A percentile compares a stretch with the other conserved stretches of the same genome.
phyloP scores from a whole-genome alignment of 2,888 invertebrate genomes.

The Peribatodes rhomboidaria region DNA sequence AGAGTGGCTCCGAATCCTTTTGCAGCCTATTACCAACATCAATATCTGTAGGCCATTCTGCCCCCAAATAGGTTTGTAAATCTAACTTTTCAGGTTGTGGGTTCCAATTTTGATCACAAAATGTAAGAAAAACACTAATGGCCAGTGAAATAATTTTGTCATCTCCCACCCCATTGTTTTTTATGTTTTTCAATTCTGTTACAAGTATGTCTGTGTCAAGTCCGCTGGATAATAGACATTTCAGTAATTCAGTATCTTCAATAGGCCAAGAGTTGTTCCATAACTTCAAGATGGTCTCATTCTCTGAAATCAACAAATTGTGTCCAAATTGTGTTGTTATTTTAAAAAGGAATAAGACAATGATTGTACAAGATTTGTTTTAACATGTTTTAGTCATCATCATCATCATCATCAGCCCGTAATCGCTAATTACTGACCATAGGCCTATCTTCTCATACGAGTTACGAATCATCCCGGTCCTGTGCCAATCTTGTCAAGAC shows the following conservation, averaged over 20 bases:
- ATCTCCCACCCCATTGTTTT: conserved; percentile 51
- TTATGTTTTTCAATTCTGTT: conserved; percentile 57
- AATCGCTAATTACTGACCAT: no score
- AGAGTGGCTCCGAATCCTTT: conserved; percentile 89
- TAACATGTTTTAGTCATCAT: no score
- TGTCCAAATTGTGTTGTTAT: neutral
- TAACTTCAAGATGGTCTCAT: conserved; percentile 60
- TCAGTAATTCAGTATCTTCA: conserved; percentile 60
- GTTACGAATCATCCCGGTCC: no score
- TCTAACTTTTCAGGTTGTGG: conserved; percentile 87
- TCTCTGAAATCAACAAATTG: conserved; percentile 58
- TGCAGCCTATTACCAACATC: conserved; percentile 77
- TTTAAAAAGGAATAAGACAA: neutral
- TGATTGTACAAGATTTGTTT: no score
- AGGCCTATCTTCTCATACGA: no score
- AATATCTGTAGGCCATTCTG: conserved; percentile 74
- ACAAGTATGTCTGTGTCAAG: conserved; percentile 61
- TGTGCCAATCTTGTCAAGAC: no score
- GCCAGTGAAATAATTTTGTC: conserved; percentile 85
- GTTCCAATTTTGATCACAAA: conserved; percentile 94
- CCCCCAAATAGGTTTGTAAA: conserved; percentile 72
- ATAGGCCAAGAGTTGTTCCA: conserved; percentile 72
- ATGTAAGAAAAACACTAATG: conserved; percentile 89
- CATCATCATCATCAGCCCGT: no score
- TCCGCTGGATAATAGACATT: conserved; percentile 64